Base-by-base conservation (phyloP, 1,140 invertebrate species). In the Drosophila pectinifera region DNA sequence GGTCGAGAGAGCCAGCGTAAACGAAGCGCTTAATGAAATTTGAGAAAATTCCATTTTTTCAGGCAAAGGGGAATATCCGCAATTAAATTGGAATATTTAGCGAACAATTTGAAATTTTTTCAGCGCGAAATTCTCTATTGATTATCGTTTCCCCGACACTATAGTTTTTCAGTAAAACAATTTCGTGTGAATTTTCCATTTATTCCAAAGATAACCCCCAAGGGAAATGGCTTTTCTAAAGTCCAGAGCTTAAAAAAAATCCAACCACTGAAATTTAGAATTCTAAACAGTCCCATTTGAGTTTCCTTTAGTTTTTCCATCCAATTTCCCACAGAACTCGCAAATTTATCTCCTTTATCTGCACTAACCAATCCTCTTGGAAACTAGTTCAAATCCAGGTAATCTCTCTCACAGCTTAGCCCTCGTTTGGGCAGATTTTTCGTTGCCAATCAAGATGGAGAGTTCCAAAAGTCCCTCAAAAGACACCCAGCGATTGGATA, bases 11-110 rank as follows among this genome's bases (percentile, higher is more conserved):
- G 20, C 54, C 38, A 20, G 26, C 24, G 13, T 38, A 5, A 55
- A 42, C 24, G 41, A 16, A 55, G 51, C 34, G 42, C 57, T 56
- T 77, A 85, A 85, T 84, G 62, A 85, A 85, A 80, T 77, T 80
- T 83, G 16, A 67, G 56, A 85, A 73, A 80, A 75, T 73, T 58
- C 58, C 16, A 42, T 48, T 65, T 43, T 48, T 67, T 42, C 55
- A 26, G 41, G 8, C 51, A 49, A 10, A 16, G 31, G 13, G 11
- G 18, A 70, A 54, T 54, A 51, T 39, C 28, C n/a, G 22, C 34
- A 28, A 76, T 58, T 54, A 38, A 38, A 59, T 28, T 13, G 36
- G 16, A 41, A 43, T 39, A 31, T 41, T 46, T 22, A 10, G 20
- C 49, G 8, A 31, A 6, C 8, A 26, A 48, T 24, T 16, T 22